phyloP scores from a whole-genome alignment of 2,113 vertebrate species.

The Suricata suricatta region DNA sequence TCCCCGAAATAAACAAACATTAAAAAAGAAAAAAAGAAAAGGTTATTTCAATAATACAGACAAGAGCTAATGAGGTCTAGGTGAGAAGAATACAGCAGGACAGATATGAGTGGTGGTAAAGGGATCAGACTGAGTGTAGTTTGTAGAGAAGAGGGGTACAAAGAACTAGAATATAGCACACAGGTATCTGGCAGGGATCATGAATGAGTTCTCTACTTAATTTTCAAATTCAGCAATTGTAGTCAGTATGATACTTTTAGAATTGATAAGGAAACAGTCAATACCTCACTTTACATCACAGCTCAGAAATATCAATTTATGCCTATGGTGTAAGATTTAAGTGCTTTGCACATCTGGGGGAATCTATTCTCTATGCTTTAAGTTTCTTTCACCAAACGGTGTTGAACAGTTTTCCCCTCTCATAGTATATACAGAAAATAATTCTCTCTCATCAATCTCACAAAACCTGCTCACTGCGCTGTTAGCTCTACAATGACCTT shows the following conservation, averaged over 20 bases:
- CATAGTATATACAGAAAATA: constrained; percentile 79
- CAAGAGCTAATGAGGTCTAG: neutral
- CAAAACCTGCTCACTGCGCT: constrained; percentile 68
- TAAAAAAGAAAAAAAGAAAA: neutral
- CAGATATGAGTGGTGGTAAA: neutral
- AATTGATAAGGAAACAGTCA: constrained; percentile 1
- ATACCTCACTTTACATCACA: neutral
- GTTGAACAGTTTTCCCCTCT: neutral
- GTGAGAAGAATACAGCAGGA: neutral
- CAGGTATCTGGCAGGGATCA: neutral
- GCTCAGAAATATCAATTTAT: neutral
- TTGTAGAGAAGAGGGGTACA: neutral
- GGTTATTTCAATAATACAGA: neutral
- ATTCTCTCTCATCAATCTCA: constrained; percentile 79
- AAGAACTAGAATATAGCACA: neutral
- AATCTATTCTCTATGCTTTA: constrained; percentile 26
- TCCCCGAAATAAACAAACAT: too few relatives aligned
- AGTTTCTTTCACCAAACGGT: constrained; percentile 56
- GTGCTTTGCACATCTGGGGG: constrained; percentile 35
- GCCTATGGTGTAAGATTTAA: neutral
- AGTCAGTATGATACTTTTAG: constrained; percentile 46
- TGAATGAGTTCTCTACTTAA: neutral
- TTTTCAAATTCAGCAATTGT: neutral
- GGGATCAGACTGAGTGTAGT: neutral
- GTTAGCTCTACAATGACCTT: constrained; percentile 82